Conservation (phyloP, 2,113 vertebrate species). For the Plestiodon gilberti region DNA sequence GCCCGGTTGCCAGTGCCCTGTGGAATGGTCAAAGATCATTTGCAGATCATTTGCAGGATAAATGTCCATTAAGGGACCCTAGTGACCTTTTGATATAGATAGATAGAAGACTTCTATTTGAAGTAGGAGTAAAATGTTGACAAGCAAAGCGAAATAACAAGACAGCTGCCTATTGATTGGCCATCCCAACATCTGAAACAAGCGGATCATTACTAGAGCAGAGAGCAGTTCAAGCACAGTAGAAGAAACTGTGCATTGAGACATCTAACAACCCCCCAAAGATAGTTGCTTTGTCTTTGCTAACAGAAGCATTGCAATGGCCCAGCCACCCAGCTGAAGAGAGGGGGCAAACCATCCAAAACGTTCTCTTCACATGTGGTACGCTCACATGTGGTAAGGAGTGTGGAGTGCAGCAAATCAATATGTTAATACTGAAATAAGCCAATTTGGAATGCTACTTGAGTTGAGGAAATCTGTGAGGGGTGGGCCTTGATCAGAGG, state of each 20-base stretch:
- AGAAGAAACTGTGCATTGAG: conserved; percentile 10
- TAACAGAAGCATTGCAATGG: conserved; percentile 13
- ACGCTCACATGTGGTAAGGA: no score
- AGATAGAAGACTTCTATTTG: neutral
- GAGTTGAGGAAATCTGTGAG: no score
- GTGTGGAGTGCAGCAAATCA: no score
- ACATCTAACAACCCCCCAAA: neutral
- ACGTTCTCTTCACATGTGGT: no score
- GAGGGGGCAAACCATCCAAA: neutral
- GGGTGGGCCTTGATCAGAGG: no score
- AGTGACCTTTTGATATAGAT: neutral
- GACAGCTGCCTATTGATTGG: neutral
- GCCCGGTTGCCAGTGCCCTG: rapidly evolving
- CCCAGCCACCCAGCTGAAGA: neutral
- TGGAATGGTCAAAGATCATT: conserved; percentile 5
- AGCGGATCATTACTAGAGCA: conserved; percentile 26
- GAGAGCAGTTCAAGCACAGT: conserved; percentile 6
- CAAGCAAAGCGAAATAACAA: conserved; percentile 11
- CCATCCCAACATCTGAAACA: conserved; percentile 9
- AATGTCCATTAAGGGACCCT: neutral
- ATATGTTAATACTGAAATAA: no score
- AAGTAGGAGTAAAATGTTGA: conserved; percentile 21
- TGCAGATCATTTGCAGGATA: rapidly evolving
- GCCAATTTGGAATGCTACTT: no score
- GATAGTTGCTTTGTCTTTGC: neutral